Evolutionary conservation across 2,888 invertebrate genomes (phyloP).

Genomic region (Cordilura impudica): DNA sequence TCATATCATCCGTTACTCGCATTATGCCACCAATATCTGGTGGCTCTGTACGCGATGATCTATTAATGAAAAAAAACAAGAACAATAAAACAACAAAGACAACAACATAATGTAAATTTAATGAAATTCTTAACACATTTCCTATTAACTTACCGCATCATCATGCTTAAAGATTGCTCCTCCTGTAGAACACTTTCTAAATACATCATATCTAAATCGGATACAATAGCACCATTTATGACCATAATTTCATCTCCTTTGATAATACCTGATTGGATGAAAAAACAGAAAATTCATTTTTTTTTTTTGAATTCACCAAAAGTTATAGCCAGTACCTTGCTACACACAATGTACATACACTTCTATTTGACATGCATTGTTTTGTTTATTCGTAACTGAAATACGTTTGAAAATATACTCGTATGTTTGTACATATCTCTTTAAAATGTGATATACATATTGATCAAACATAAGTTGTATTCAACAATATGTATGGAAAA

Average conservation of each 20-base stretch:
- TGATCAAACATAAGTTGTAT: neutral
- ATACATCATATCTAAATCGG: constrained; percentile 99
- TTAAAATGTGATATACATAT: no score
- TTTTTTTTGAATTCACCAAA: neutral
- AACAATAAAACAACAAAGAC: neutral
- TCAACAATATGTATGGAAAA: no score
- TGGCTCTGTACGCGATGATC: constrained; percentile 89
- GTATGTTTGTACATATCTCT: no score
- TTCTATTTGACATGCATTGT: no score
- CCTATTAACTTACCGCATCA: constrained; percentile 86
- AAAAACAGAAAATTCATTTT: neutral
- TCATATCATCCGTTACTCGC: constrained; percentile 96
- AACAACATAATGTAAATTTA: neutral
- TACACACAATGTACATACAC: no score
- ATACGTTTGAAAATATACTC: no score
- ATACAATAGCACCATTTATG: constrained; percentile 98
- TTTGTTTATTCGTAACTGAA: no score
- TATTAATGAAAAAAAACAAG: constrained; percentile 71
- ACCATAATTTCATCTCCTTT: constrained; percentile 99
- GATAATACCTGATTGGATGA: constrained; percentile 87
- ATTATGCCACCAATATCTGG: constrained; percentile 87
- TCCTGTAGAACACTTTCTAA: constrained; percentile 97
- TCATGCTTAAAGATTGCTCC: constrained; percentile 95
- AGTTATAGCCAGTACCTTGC: no score
- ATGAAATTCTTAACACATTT: neutral